Conservation (phyloP, 2,797 vertebrate genomes). For the Melanotaenia nigrans region DNA sequence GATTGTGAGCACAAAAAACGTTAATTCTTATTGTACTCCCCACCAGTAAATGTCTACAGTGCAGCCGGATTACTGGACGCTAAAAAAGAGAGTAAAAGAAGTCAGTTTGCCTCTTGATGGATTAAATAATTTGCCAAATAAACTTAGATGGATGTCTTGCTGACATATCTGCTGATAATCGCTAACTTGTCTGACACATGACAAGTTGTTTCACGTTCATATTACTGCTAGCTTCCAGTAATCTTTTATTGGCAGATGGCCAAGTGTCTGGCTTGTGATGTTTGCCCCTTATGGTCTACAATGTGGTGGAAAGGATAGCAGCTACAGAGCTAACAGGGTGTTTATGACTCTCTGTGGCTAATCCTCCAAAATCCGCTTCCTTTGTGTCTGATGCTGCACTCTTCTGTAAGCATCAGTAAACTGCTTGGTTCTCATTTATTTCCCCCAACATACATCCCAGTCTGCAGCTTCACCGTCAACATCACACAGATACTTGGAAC, state of each 20-base stretch:
- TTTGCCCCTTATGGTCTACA: background rate
- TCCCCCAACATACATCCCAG: slow-evolving; percentile 26
- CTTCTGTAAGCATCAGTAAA: slow-evolving; percentile 43
- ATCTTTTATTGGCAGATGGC: slow-evolving; percentile 18
- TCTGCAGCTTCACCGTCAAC: slow-evolving; percentile 18
- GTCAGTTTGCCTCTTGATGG: background rate
- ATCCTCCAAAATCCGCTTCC: slow-evolving; percentile 51
- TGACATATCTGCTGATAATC: slow-evolving; percentile 13
- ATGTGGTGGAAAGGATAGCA: slow-evolving; percentile 15
- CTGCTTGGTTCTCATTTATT: slow-evolving; percentile 13
- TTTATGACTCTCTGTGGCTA: slow-evolving; percentile 43
- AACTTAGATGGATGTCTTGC: background rate
- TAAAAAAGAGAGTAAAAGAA: background rate
- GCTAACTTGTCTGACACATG: slow-evolving; percentile 18
- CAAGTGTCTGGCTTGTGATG: slow-evolving; percentile 3
- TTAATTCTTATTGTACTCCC: background rate
- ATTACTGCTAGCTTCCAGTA: background rate
- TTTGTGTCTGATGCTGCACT: slow-evolving; percentile 43
- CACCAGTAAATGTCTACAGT: background rate
- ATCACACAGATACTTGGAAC: background rate
- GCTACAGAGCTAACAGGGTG: slow-evolving; percentile 35
- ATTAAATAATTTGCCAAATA: background rate
- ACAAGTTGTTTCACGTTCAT: slow-evolving; percentile 22
- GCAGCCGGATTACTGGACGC: slow-evolving; percentile 2
- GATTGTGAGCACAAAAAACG: background rate